phyloP scores from a whole-genome alignment of 2,797 vertebrate genomes.

The Periparus ater region DNA sequence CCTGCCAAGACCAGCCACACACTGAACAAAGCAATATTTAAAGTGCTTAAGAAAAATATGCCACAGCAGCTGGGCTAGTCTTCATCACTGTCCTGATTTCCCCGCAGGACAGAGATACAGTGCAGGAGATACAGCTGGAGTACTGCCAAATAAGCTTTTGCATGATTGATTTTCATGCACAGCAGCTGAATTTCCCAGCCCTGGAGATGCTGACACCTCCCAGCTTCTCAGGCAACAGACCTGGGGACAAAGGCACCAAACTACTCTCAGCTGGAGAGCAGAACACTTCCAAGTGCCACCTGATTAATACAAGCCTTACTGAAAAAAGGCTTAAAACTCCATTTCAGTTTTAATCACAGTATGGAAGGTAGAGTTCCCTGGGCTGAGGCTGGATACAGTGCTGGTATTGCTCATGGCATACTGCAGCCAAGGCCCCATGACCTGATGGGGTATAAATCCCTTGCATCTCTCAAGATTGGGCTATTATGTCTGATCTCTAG shows the following conservation, averaged over 20 bases:
- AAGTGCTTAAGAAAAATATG: not conserved
- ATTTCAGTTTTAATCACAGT: not conserved
- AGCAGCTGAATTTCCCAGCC: not conserved
- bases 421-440: not conserved
- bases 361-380: not conserved
- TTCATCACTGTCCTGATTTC: not conserved
- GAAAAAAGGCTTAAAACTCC: not conserved
- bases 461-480: not conserved
- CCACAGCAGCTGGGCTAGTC: not conserved
- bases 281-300: not conserved
- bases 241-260: not conserved
- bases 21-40: not conserved
- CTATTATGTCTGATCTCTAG: not conserved
- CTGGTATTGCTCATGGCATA: not conserved
- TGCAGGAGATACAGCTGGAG: not conserved
- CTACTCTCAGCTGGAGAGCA: not conserved
- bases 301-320: not conserved
- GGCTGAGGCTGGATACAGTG: fast-evolving
- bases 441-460: not conserved
- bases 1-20: not conserved
- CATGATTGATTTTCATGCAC: not conserved
- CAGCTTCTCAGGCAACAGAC: not conserved
- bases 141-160: not conserved
- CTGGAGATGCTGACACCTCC: not conserved
- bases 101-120: not conserved